Evolutionary conservation across 2,888 invertebrate genomes (phyloP).

Genomic region (Mechanitis messenoides): DNA sequence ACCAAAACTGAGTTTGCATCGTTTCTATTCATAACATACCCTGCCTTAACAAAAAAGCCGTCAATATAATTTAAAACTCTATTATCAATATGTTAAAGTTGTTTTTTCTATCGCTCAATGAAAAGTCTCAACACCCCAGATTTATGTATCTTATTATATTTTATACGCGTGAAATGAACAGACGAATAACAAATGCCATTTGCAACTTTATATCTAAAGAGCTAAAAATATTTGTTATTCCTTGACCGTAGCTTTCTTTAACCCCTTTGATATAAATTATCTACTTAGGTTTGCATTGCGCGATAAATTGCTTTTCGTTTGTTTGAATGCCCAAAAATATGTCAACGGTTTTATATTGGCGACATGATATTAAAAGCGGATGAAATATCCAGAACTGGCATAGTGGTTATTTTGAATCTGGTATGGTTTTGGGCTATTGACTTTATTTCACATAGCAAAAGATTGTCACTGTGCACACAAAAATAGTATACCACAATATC

Average conservation of each 20-base stretch:
- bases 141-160: slow-evolving; percentile 72
- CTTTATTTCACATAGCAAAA: slow-evolving; percentile 19
- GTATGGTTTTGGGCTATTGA: slow-evolving; percentile 13
- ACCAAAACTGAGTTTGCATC: slow-evolving; percentile 51
- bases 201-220: slow-evolving; percentile 51
- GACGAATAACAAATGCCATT: slow-evolving; percentile 51
- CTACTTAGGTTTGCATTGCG: slow-evolving; percentile 62
- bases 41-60: slow-evolving; percentile 47
- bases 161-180: slow-evolving; percentile 69
- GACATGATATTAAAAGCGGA: slow-evolving; percentile 26
- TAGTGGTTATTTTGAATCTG: slow-evolving; percentile 12
- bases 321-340: slow-evolving; percentile 43
- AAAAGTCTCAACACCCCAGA: slow-evolving; percentile 44
- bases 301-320: slow-evolving; percentile 64
- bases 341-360: slow-evolving; percentile 45
- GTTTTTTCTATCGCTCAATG: slow-evolving; percentile 29
- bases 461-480: slow-evolving; percentile 19
- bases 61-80: slow-evolving; percentile 41
- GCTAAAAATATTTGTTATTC: slow-evolving; percentile 45
- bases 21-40: slow-evolving; percentile 62
- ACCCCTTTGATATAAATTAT: slow-evolving; percentile 68
- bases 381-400: slow-evolving; percentile 16
- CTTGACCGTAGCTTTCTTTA: slow-evolving; percentile 24
- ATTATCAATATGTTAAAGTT: slow-evolving; percentile 28
- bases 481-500: slow-evolving; percentile 23